Conservation (phyloP, 2,888 invertebrate species). For the Tyria jacobaeae region DNA sequence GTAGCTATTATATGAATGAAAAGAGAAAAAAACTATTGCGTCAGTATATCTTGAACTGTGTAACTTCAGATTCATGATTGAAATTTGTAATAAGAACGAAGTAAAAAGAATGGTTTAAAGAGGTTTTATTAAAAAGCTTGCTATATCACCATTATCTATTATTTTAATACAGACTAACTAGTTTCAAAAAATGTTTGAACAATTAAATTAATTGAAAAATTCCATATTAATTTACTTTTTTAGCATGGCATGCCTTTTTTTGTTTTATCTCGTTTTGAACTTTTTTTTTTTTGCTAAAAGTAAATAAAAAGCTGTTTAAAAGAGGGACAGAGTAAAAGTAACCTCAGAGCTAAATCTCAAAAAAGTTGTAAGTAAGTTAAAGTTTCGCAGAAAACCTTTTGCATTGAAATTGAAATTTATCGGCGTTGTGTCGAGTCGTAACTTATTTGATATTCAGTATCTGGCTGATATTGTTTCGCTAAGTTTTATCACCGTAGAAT, state of each 20-base stretch:
- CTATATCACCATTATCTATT: too few species aligned
- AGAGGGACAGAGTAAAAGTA: background rate
- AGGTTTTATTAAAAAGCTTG: too few species aligned
- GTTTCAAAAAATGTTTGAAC: too few species aligned
- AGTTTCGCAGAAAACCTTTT: slow-evolving; percentile 35
- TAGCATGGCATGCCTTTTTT: too few species aligned
- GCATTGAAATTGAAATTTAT: slow-evolving; percentile 55
- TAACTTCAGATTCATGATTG: background rate
- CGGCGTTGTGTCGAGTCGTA: slow-evolving; percentile 56
- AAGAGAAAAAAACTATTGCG: background rate
- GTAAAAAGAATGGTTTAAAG: too few species aligned
- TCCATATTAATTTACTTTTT: too few species aligned
- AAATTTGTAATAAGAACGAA: too few species aligned
- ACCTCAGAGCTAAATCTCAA: slow-evolving; percentile 3
- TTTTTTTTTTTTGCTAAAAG: background rate
- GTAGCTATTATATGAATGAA: background rate
- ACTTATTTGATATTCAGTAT: slow-evolving; percentile 76
- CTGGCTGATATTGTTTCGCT: slow-evolving; percentile 75
- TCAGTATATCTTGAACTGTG: background rate
- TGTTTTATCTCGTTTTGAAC: background rate
- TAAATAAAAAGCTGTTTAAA: background rate
- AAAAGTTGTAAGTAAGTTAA: slow-evolving; percentile 16
- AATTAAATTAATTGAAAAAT: too few species aligned
- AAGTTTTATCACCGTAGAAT: slow-evolving; percentile 73
- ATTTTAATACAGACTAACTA: too few species aligned